A percentile compares a stretch with the other conserved stretches of the same genome.
Evolutionary conservation across 2,113 vertebrate species (phyloP).

Genomic region (Centropus unirufus): DNA sequence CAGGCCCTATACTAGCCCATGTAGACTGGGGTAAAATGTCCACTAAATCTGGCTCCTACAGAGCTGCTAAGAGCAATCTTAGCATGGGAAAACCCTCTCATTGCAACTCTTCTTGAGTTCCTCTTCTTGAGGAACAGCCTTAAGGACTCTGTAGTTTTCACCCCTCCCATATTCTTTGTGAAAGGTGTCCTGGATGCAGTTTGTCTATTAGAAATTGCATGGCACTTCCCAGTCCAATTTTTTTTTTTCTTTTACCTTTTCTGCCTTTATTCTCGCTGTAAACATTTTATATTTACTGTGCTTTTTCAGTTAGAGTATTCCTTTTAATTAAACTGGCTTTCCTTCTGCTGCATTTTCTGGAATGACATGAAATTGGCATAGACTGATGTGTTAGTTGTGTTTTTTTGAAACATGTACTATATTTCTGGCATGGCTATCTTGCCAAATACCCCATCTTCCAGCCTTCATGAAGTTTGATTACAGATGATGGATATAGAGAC

Average conservation of each 20-base stretch:
- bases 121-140: neutral
- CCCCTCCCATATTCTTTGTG: neutral
- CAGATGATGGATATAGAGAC: neutral
- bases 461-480: neutral
- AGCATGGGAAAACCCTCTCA: neutral
- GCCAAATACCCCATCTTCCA: neutral
- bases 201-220: rapidly evolving
- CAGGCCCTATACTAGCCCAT: neutral
- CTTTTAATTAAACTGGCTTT: neutral
- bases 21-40: neutral
- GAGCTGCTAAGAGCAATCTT: neutral
- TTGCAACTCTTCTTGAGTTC: neutral
- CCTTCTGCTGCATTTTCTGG: neutral
- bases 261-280: neutral
- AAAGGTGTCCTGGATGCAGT: too few relatives aligned
- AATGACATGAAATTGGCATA: neutral
- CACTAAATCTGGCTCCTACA: neutral
- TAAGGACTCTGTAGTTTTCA: neutral
- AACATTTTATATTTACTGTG: neutral
- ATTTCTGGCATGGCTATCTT: neutral
- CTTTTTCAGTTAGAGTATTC: neutral
- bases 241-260: neutral
- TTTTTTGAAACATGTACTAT: neutral
- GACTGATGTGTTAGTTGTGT: neutral
- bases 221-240: neutral